A percentile compares a stretch with the other conserved stretches of the same genome.
Evolutionary conservation across 2,888 invertebrate genomes (phyloP).

Genomic region (Eremobia ochroleuca): DNA sequence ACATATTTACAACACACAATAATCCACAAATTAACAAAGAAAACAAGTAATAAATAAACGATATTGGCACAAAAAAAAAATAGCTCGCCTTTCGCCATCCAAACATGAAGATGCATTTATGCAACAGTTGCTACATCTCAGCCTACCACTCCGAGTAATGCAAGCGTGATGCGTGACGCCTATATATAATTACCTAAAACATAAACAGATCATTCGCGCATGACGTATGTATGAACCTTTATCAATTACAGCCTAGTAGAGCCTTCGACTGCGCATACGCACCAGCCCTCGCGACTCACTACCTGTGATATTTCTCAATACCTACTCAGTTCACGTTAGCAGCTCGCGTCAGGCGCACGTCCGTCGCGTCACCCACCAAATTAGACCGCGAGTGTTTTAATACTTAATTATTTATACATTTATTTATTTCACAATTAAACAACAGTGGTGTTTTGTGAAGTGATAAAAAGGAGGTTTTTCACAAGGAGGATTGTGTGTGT

Average conservation of each 20-base stretch:
- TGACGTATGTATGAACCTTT: slow-evolving; percentile 60
- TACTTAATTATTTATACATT: slow-evolving; percentile 35
- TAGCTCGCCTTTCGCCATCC: neutral
- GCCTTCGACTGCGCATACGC: slow-evolving; percentile 62
- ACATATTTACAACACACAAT: neutral
- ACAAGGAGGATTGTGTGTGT: slow-evolving; percentile 69
- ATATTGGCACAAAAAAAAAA: neutral
- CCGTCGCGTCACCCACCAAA: slow-evolving; percentile 23
- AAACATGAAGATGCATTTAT: neutral
- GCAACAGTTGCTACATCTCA: neutral
- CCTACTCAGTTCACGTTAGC: slow-evolving; percentile 50
- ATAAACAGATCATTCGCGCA: slow-evolving; percentile 36
- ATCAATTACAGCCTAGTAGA: slow-evolving; percentile 54
- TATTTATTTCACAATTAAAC: slow-evolving; percentile 50
- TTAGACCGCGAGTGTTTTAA: slow-evolving; percentile 61
- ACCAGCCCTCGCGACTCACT: slow-evolving; percentile 50
- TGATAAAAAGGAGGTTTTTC: slow-evolving; percentile 66
- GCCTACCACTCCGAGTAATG: too few species aligned
- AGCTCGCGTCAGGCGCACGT: slow-evolving; percentile 40
- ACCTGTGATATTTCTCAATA: slow-evolving; percentile 47
- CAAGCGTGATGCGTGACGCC: neutral
- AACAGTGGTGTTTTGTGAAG: slow-evolving; percentile 70
- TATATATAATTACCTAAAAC: slow-evolving; percentile 25
- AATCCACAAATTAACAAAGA: neutral
- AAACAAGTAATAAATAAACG: neutral